Conservation (phyloP, 2,888 invertebrate genomes). For the Selenia dentaria region DNA sequence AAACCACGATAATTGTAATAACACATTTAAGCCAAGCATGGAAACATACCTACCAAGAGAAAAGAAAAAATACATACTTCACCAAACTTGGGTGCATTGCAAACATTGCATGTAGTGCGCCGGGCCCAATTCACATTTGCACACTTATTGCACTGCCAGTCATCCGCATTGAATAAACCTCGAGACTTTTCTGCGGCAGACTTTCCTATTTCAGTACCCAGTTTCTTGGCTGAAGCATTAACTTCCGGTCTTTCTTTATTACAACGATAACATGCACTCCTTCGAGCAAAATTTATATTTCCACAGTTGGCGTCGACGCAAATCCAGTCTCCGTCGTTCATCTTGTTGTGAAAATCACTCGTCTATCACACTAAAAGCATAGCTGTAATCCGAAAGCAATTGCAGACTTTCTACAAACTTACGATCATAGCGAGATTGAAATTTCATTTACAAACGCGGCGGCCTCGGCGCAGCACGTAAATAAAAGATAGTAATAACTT, state of each 20-base stretch:
- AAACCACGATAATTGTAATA: conserved; percentile 33
- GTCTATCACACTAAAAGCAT: conserved; percentile 43
- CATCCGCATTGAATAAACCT: conserved; percentile 98
- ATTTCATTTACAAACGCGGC: conserved; percentile 29
- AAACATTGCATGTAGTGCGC: conserved; percentile 98
- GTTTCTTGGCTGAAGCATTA: conserved; percentile 88
- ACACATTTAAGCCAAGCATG: too few relatives aligned
- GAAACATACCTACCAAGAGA: too few relatives aligned
- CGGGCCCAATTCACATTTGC: conserved; percentile 99
- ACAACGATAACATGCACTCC: conserved; percentile 96
- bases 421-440: conserved; percentile 35
- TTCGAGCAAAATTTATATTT: conserved; percentile 97
- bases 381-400: conserved; percentile 35
- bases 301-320: conserved; percentile 90
- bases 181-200: conserved; percentile 98
- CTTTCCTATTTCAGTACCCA: conserved; percentile 98
- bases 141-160: conserved; percentile 99
- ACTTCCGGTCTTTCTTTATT: conserved; percentile 87
- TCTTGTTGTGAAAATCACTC: conserved; percentile 53
- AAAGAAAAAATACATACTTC: conserved; percentile 90
- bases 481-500: conserved; percentile 61
- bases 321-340: conserved; percentile 87
- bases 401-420: conserved; percentile 37
- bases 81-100: conserved; percentile 98
- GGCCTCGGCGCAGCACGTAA: conserved; percentile 52